Conservation (phyloP, 1,140 invertebrate species). For the Caenorhabditis tropicalis region DNA sequence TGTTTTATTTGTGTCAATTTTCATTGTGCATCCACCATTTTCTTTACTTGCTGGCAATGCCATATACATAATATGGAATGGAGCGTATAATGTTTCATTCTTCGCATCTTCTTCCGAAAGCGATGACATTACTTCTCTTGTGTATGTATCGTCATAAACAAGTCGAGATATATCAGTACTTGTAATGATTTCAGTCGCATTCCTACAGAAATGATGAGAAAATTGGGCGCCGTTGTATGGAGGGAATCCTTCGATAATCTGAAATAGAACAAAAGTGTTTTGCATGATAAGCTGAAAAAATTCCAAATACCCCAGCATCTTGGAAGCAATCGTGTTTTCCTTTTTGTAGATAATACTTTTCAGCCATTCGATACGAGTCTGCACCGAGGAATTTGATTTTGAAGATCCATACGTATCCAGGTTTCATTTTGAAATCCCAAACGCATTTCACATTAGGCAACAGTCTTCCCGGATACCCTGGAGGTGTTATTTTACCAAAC, state of each 20-base stretch:
- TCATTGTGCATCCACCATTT: constrained; percentile 53
- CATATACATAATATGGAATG: constrained; percentile 60
- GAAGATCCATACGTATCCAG: constrained; percentile 37
- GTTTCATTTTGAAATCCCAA: constrained; percentile 65
- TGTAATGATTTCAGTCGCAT: constrained; percentile 60
- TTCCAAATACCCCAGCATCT: neutral
- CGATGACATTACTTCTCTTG: constrained; percentile 6
- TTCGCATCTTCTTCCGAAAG: neutral
- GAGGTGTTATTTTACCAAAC: constrained; percentile 57
- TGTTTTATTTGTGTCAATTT: constrained; percentile 51
- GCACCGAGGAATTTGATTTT: neutral
- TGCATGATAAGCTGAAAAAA: neutral
- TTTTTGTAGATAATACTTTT: no score
- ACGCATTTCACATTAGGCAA: constrained; percentile 52
- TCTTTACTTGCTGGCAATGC: constrained; percentile 58
- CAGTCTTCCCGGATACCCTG: constrained; percentile 63
- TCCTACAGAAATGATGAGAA: constrained; percentile 54
- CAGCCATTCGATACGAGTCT: no score
- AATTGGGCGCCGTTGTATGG: neutral
- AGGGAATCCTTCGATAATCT: constrained; percentile 4
- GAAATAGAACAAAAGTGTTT: neutral
- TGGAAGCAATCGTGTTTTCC: neutral
- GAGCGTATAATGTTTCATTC: constrained; percentile 47
- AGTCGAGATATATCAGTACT: constrained; percentile 58
- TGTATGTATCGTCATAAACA: constrained; percentile 22